These are phyloP conservation scores for Eira barbara DNA, from an alignment of 2,113 vertebrate species.

Conservation along the genomic window DNA sequence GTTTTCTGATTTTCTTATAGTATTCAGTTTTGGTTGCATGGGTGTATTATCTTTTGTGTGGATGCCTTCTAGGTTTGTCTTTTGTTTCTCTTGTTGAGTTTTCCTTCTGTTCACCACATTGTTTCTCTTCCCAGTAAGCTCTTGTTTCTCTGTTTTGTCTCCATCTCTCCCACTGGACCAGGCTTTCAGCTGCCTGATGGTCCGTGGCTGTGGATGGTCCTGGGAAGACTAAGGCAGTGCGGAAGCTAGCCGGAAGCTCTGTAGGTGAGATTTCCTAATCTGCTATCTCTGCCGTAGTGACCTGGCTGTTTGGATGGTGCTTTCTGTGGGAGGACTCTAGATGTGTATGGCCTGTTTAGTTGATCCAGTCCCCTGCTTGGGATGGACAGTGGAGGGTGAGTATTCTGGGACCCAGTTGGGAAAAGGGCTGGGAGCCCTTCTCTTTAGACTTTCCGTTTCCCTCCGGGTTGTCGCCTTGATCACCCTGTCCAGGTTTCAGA, in stretches of 20 bases:
- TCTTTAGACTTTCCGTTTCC: not conserved
- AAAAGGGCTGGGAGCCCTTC: not conserved
- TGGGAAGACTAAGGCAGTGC: not conserved
- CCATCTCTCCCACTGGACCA: not conserved
- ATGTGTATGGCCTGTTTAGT: not conserved
- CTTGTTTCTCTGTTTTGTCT: not conserved
- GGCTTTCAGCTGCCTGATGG: not conserved
- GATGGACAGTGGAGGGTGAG: not conserved
- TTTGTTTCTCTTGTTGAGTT: not conserved
- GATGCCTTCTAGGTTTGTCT: not conserved
- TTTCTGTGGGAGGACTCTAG: not conserved
- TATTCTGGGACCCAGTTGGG: not conserved
- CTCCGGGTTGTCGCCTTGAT: not conserved
- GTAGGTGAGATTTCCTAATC: not conserved
- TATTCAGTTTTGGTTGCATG: not conserved
- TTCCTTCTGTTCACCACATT: not conserved
- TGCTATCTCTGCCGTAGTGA: not conserved
- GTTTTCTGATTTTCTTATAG: not conserved
- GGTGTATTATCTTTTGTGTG: not conserved
- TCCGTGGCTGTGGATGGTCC: not conserved
- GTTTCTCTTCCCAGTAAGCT: not conserved
- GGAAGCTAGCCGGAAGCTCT: not conserved
- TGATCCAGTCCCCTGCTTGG: not conserved
- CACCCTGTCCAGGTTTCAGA: not conserved
- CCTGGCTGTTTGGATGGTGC: not conserved